A percentile compares a stretch with the other conserved stretches of the same genome.
Conservation (phyloP, 2,113 vertebrate genomes). For the Vanacampus margaritifer region DNA sequence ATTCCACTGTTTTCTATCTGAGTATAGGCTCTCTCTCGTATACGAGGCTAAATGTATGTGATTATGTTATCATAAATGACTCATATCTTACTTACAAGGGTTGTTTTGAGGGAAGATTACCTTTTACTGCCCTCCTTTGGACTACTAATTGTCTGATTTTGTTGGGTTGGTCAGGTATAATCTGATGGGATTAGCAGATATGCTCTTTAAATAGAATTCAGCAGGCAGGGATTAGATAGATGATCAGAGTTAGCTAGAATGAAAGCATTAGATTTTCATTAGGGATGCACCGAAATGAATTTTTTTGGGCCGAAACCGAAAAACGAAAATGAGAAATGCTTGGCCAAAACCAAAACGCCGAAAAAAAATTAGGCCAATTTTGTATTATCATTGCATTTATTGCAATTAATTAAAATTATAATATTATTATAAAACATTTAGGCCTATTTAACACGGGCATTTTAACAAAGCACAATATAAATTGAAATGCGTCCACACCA, state of each 20-base stretch:
- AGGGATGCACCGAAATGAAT: too few relatives aligned
- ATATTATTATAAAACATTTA: too few relatives aligned
- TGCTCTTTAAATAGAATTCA: constrained; percentile 67
- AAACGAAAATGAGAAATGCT: too few relatives aligned
- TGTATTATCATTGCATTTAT: too few relatives aligned
- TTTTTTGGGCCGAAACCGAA: too few relatives aligned
- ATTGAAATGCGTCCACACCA: too few relatives aligned
- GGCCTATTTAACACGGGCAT: too few relatives aligned
- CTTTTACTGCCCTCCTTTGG: constrained; percentile 36
- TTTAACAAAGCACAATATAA: too few relatives aligned
- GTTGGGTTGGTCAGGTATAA: constrained; percentile 56
- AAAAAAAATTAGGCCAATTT: too few relatives aligned
- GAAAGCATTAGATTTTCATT: constrained; percentile 42
- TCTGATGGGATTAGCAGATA: constrained; percentile 62
- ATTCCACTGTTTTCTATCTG: neutral
- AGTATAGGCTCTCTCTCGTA: neutral
- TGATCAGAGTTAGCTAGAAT: constrained; percentile 39
- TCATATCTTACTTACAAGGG: neutral
- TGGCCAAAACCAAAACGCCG: too few relatives aligned
- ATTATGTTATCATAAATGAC: constrained; percentile 18
- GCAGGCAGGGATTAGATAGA: constrained; percentile 61
- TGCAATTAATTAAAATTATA: too few relatives aligned
- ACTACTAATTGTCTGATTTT: constrained; percentile 58
- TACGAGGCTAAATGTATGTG: constrained; percentile 9
- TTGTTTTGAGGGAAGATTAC: constrained; percentile 20